phyloP scores from a whole-genome alignment of 2,888 invertebrate species.

The Tenthredo notha region DNA sequence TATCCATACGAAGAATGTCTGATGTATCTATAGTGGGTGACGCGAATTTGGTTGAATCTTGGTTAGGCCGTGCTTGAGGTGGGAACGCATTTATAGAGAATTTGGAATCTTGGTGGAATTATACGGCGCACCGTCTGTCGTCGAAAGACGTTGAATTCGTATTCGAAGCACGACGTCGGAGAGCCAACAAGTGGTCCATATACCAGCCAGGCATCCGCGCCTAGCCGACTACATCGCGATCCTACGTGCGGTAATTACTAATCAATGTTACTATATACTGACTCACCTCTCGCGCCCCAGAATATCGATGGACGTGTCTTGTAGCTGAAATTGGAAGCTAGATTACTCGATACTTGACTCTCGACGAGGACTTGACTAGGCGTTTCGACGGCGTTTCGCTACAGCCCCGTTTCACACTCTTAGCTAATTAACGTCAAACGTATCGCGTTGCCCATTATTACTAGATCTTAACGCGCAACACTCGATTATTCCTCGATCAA shows the following conservation, averaged over 20 bases:
- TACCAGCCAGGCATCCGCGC: conserved; percentile 70
- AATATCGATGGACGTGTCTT: conserved; percentile 63
- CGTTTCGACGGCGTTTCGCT: conserved; percentile 14
- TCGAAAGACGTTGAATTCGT: conserved; percentile 55
- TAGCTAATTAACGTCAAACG: conserved; percentile 47
- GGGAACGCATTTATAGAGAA: conserved; percentile 1
- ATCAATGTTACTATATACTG: conserved; percentile 69
- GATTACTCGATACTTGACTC: conserved; percentile 60
- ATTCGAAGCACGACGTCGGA: conserved; percentile 72
- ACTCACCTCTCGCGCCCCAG: conserved; percentile 60
- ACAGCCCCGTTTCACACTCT: conserved; percentile 24
- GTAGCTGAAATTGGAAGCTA: conserved; percentile 62
- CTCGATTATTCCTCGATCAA: conserved; percentile 26
- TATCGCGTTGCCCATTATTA: conserved; percentile 30
- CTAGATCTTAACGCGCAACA: conserved; percentile 21
- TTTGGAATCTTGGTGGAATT: conserved; percentile 21
- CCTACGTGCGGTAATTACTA: conserved; percentile 75
- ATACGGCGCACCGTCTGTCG: conserved; percentile 21
- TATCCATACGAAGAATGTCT: background rate
- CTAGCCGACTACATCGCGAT: conserved; percentile 69
- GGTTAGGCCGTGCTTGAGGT: background rate
- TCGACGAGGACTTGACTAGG: conserved; percentile 40
- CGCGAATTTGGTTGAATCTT: background rate
- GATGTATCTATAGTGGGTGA: background rate
- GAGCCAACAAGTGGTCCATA: conserved; percentile 76